Conservation (phyloP, 2,888 invertebrate genomes). For the Schizotus pectinicornis region DNA sequence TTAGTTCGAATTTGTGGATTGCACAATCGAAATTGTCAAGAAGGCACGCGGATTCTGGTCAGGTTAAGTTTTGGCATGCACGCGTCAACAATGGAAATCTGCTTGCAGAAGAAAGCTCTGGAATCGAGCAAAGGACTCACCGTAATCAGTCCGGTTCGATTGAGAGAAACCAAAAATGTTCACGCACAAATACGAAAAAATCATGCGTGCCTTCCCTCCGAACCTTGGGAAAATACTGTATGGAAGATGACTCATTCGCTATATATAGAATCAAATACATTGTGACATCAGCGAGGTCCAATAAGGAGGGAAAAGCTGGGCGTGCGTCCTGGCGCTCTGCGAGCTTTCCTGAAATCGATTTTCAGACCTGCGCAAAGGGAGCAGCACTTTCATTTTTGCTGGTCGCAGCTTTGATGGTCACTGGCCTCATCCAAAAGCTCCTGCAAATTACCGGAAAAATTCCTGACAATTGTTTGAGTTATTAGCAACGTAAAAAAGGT, state of each 20-base stretch:
- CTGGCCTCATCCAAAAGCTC: conserved; percentile 25
- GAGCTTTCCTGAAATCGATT: conserved; percentile 48
- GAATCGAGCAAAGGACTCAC: conserved; percentile 13
- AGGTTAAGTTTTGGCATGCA: no score
- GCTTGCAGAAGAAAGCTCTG: neutral
- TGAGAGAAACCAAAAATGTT: conserved; percentile 12
- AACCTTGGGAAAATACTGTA: conserved; percentile 54
- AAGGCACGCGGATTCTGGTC: no score
- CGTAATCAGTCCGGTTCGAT: neutral
- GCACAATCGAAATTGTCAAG: no score
- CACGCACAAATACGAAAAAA: conserved; percentile 43
- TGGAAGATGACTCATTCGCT: conserved; percentile 55
- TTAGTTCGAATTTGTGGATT: no score
- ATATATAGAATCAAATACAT: conserved; percentile 54
- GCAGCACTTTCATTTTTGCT: conserved; percentile 41
- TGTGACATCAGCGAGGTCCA: conserved; percentile 52
- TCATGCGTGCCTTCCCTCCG: conserved; percentile 46
- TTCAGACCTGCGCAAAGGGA: conserved; percentile 33
- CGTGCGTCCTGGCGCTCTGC: conserved; percentile 45
- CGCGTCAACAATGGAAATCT: no score
- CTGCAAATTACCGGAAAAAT: no score
- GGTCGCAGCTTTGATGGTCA: conserved; percentile 38
- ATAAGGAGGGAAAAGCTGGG: conserved; percentile 44
- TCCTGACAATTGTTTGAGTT: no score
- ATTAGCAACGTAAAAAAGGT: no score